A percentile compares a stretch with the other conserved stretches of the same genome.
Conservation (phyloP, 2,888 invertebrate genomes). For the Halocaridina rubra region DNA sequence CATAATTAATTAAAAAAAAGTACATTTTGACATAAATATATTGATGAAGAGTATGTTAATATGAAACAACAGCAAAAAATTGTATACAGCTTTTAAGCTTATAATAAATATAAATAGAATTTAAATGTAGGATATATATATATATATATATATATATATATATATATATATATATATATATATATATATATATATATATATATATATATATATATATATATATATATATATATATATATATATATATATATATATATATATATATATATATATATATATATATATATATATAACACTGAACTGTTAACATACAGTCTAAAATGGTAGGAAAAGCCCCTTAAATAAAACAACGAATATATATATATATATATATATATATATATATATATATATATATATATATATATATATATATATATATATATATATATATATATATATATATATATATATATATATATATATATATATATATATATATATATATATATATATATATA, state of each 20-base stretch:
- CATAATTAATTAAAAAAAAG: too few relatives aligned
- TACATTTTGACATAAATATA: too few relatives aligned
- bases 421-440: slow-evolving; percentile 23
- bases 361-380: slow-evolving; percentile 3
- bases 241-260: slow-evolving; percentile 12
- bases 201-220: slow-evolving; percentile 29
- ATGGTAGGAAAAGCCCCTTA: too few relatives aligned
- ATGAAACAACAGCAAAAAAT: too few relatives aligned
- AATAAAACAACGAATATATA: background rate
- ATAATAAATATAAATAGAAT: background rate
- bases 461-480: background rate
- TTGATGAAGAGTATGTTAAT: too few relatives aligned
- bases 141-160: slow-evolving; percentile 29
- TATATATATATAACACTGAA: background rate
- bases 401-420: slow-evolving; percentile 25
- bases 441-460: slow-evolving; percentile 12
- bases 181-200: slow-evolving; percentile 16
- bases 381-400: slow-evolving; percentile 23
- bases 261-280: background rate
- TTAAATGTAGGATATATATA: background rate
- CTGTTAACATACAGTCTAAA: background rate
- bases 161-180: slow-evolving; percentile 29
- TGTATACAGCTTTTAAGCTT: too few relatives aligned
- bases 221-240: slow-evolving; percentile 31
- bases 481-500: slow-evolving; percentile 3